Conservation (phyloP, 1,140 invertebrate species). For the Drosophila santomea region DNA sequence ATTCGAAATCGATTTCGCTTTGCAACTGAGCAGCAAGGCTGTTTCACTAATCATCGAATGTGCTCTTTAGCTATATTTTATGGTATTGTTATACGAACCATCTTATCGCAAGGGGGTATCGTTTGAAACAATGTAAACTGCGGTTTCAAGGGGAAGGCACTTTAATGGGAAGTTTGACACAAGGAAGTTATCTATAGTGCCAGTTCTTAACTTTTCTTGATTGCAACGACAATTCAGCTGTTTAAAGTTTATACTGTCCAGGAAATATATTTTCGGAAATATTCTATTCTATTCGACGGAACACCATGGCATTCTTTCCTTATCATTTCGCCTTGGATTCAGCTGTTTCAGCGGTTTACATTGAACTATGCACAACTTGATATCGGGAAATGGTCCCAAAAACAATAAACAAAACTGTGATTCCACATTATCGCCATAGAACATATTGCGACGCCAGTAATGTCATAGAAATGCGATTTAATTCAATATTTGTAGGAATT, state of each 20-base stretch:
- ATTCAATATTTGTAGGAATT: conserved; percentile 34
- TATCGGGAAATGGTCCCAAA: conserved; percentile 30
- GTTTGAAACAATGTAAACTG: conserved; percentile 3
- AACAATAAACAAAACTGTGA: conserved; percentile 40
- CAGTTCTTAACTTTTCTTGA: not conserved
- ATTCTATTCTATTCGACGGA: not conserved
- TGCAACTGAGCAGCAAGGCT: conserved; percentile 52
- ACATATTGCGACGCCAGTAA: conserved; percentile 48
- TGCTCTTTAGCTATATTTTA: conserved; percentile 13
- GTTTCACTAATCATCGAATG: conserved; percentile 22
- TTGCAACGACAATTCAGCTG: not conserved
- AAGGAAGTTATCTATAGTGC: not conserved
- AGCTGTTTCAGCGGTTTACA: conserved; percentile 18
- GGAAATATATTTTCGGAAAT: not conserved
- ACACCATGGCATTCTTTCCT: conserved; percentile 20
- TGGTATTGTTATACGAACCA: conserved; percentile 36
- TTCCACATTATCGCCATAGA: conserved; percentile 10
- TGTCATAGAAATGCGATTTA: conserved; percentile 55
- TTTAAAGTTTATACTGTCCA: not conserved
- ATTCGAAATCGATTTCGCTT: conserved; percentile 73
- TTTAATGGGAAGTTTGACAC: not conserved
- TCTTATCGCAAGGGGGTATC: conserved; percentile 53
- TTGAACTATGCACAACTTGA: conserved; percentile 17
- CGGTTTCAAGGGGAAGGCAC: not conserved
- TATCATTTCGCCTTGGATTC: conserved; percentile 15